Conservation (phyloP, 1,140 invertebrate species). For the Temnothorax nylanderi region DNA sequence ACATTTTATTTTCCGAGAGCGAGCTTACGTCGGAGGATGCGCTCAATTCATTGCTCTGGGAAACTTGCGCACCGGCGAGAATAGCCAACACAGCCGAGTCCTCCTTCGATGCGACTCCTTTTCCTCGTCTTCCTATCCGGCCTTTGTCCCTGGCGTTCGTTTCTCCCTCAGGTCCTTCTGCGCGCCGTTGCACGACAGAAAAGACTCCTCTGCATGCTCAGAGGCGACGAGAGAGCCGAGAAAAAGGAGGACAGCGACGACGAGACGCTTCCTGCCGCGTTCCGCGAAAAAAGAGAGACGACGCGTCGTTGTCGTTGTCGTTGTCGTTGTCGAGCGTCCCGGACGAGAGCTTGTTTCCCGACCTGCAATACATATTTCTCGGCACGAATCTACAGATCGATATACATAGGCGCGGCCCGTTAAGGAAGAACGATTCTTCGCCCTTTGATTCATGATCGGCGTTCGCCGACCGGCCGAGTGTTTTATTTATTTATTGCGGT, state of each 20-base stretch:
- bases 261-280: slow-evolving; percentile 24
- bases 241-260: slow-evolving; percentile 34
- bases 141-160: slow-evolving; percentile 62
- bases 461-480: not conserved
- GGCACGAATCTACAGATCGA: slow-evolving; percentile 42
- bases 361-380: slow-evolving; percentile 41
- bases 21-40: slow-evolving; percentile 45
- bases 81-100: slow-evolving; percentile 8
- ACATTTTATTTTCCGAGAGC: slow-evolving; percentile 62
- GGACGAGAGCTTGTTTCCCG: slow-evolving; percentile 32
- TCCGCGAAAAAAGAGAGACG: not conserved
- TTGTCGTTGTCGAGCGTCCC: slow-evolving; percentile 13
- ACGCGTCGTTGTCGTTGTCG: slow-evolving; percentile 28
- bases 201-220: slow-evolving; percentile 65
- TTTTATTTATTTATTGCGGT: slow-evolving; percentile 32
- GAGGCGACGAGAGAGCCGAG: slow-evolving; percentile 15
- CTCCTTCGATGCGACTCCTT: slow-evolving; percentile 1
- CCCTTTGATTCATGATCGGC: not conserved
- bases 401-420: not conserved
- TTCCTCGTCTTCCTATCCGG: slow-evolving; percentile 23
- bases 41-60: slow-evolving; percentile 68
- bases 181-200: slow-evolving; percentile 54
- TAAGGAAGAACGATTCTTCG: slow-evolving; percentile 10
- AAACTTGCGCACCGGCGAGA: slow-evolving; percentile 50
- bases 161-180: slow-evolving; percentile 38